Conservation (phyloP, 2,113 vertebrate species). For the Anoura caudifer region DNA sequence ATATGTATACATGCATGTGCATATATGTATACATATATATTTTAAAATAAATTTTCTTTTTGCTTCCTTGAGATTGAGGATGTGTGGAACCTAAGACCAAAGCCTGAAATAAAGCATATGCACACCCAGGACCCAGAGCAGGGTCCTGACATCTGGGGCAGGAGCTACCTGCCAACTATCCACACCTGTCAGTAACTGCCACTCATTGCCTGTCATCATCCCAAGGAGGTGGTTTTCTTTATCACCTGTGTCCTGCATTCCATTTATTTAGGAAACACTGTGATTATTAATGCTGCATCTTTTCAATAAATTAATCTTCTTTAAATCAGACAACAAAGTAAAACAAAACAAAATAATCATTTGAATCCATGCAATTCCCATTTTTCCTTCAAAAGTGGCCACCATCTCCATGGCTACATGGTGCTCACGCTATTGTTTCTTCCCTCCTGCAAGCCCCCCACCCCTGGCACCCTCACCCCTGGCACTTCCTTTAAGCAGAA, state of each 20-base stretch:
- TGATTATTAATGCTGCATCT: background rate
- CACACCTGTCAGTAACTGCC: background rate
- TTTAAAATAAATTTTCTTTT: background rate
- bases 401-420: background rate
- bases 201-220: background rate
- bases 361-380: background rate
- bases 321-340: background rate
- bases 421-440: background rate
- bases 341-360: background rate
- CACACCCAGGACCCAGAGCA: background rate
- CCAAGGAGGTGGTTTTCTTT: background rate
- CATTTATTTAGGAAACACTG: background rate
- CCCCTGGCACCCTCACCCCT: fast-evolving
- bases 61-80: background rate
- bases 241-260: background rate
- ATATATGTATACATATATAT: too few species aligned
- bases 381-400: background rate
- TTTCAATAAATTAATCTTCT: background rate
- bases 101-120: background rate
- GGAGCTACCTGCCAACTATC: background rate
- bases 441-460: background rate
- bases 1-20: too few species aligned
- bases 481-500: background rate
- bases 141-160: background rate
- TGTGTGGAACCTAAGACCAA: background rate